Evolutionary conservation across 2,888 invertebrate genomes (phyloP).

Genomic region (Eilema sororculum): DNA sequence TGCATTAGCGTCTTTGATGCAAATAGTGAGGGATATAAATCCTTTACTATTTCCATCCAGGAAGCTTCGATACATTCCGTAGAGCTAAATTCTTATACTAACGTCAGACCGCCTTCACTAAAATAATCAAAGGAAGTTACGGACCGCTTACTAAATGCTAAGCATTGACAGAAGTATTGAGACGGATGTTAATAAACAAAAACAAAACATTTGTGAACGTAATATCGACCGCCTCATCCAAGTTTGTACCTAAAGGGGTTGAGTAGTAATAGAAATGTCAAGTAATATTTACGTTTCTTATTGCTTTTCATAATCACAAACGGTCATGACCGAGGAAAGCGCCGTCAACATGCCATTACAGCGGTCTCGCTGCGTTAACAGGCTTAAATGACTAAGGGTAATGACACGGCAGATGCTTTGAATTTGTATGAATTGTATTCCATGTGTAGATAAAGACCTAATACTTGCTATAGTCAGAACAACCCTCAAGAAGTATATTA

Average conservation of each 20-base stretch:
- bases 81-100: constrained; percentile 49
- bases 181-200: constrained; percentile 31
- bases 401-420: constrained; percentile 83
- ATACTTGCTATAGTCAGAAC: constrained; percentile 47
- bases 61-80: constrained; percentile 63
- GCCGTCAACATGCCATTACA: constrained; percentile 75
- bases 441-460: constrained; percentile 60
- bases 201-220: constrained; percentile 24
- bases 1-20: constrained; percentile 1
- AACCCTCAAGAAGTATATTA: constrained; percentile 25
- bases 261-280: constrained; percentile 46
- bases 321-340: constrained; percentile 74
- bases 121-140: constrained; percentile 51
- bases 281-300: constrained; percentile 59
- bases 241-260: constrained; percentile 14
- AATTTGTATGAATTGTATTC: constrained; percentile 76
- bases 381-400: constrained; percentile 82
- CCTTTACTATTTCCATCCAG: constrained; percentile 71
- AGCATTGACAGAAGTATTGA: constrained; percentile 53
- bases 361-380: constrained; percentile 78
- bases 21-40: constrained; percentile 44
- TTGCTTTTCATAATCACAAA: constrained; percentile 69
- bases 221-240: constrained; percentile 9
- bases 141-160: constrained; percentile 43
- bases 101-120: constrained; percentile 44